These are phyloP conservation scores for Epiblema foenella DNA, from an alignment of 2,888 invertebrate species.

Conservation along the genomic window DNA sequence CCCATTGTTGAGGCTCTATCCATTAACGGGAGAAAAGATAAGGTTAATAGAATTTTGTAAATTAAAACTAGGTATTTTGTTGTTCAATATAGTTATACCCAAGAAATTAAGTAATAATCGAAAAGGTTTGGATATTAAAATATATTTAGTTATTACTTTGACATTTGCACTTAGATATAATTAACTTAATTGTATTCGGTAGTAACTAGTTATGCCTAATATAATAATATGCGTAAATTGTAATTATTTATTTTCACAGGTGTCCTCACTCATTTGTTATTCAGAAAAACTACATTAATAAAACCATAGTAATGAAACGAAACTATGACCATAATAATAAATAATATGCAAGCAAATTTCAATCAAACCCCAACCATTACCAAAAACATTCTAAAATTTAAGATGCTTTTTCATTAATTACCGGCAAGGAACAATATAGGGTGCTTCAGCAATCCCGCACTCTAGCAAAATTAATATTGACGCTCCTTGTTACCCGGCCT, in stretches of 20 bases:
- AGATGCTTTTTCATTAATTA: constrained; percentile 63
- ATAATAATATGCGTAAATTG: no score
- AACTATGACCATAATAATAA: no score
- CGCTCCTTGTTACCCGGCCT: constrained; percentile 62
- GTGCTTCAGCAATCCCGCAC: constrained; percentile 51
- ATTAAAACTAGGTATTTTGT: background rate
- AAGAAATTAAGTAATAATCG: background rate
- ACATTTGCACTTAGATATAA: background rate
- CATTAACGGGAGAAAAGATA: constrained; percentile 36
- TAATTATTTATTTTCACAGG: no score
- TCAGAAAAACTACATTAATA: no score
- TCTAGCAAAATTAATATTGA: constrained; percentile 71
- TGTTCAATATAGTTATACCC: background rate
- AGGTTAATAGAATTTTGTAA: constrained; percentile 39
- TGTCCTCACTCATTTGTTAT: no score
- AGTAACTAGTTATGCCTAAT: no score
- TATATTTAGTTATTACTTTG: background rate
- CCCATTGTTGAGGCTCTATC: constrained; percentile 37
- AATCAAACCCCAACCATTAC: constrained; percentile 27
- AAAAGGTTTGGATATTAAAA: background rate
- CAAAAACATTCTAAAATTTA: constrained; percentile 44
- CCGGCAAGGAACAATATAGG: constrained; percentile 60
- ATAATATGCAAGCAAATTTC: constrained; percentile 20
- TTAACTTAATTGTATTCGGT: no score
- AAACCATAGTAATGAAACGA: background rate